Conservation (phyloP, 2,888 invertebrate species). For the Allygus modestus region DNA sequence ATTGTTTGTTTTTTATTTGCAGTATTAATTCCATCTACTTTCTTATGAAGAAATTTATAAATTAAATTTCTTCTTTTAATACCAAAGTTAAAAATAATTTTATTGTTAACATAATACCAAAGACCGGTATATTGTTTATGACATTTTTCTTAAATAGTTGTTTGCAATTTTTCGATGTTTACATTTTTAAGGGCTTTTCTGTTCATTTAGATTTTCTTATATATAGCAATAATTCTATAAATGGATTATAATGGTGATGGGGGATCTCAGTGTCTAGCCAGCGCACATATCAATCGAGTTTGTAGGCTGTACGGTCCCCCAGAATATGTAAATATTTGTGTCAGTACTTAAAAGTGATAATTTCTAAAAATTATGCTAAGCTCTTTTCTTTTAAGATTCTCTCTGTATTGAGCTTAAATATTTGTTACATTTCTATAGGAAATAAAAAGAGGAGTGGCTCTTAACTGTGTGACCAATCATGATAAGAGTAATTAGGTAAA, state of each 20-base stretch:
- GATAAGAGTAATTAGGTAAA: neutral
- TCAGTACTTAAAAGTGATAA: slow-evolving; percentile 58
- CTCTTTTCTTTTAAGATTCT: slow-evolving; percentile 35
- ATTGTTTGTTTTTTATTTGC: slow-evolving; percentile 8
- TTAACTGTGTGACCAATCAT: neutral
- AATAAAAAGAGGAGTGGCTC: neutral
- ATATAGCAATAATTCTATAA: slow-evolving; percentile 50
- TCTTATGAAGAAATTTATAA: slow-evolving; percentile 26
- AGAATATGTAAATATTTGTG: slow-evolving; percentile 19
- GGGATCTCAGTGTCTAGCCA: slow-evolving; percentile 1
- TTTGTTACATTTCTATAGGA: slow-evolving; percentile 16
- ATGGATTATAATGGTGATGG: neutral
- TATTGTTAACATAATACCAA: slow-evolving; percentile 38
- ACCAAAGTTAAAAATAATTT: slow-evolving; percentile 49
- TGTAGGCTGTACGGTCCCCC: slow-evolving; percentile 34
- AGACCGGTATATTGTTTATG: slow-evolving; percentile 37
- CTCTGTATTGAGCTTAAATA: slow-evolving; percentile 44
- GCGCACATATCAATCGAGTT: slow-evolving; percentile 57
- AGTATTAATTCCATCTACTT: slow-evolving; percentile 57
- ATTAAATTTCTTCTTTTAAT: slow-evolving; percentile 40
- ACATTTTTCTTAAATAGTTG: neutral
- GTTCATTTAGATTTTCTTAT: slow-evolving; percentile 32
- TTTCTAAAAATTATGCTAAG: slow-evolving; percentile 42
- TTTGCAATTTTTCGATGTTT: slow-evolving; percentile 29
- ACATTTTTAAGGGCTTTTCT: slow-evolving; percentile 38